Conservation (phyloP, 2,797 vertebrate species). For the Mus caroli region DNA sequence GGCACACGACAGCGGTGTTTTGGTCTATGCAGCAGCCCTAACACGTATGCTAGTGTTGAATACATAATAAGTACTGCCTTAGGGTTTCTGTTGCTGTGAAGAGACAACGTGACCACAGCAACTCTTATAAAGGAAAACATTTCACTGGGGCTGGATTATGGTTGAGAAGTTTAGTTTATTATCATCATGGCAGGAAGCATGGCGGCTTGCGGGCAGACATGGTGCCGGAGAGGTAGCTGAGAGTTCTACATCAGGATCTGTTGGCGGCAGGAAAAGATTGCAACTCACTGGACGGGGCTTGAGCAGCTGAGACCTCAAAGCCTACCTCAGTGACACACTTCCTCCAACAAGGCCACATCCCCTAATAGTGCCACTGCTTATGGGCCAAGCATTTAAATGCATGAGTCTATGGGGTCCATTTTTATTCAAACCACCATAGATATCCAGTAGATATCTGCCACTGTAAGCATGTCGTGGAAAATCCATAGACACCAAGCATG, state of each 20-base stretch:
- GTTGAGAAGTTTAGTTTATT: not conserved
- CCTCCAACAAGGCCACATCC: not conserved
- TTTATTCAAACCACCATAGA: not conserved
- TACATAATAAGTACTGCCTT: not conserved
- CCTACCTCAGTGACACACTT: not conserved
- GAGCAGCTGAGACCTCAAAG: not conserved
- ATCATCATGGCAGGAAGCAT: not conserved
- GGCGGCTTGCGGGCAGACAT: not conserved
- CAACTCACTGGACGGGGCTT: not conserved
- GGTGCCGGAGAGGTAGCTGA: not conserved
- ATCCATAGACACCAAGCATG: not conserved
- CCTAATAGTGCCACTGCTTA: not conserved
- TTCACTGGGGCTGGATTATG: not conserved
- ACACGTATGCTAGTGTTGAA: not conserved
- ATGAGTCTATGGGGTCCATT: not conserved
- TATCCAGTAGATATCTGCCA: not conserved
- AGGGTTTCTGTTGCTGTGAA: not conserved
- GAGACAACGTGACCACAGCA: not conserved
- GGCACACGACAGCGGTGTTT: too few species aligned
- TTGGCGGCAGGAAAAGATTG: not conserved
- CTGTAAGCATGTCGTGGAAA: too few species aligned
- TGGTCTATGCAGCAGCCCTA: not conserved
- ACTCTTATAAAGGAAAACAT: not conserved
- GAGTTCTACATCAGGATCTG: not conserved
- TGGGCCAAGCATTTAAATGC: not conserved